These are phyloP conservation scores for Sericinus montela DNA, from an alignment of 2,888 invertebrate species.

Conservation along the genomic window DNA sequence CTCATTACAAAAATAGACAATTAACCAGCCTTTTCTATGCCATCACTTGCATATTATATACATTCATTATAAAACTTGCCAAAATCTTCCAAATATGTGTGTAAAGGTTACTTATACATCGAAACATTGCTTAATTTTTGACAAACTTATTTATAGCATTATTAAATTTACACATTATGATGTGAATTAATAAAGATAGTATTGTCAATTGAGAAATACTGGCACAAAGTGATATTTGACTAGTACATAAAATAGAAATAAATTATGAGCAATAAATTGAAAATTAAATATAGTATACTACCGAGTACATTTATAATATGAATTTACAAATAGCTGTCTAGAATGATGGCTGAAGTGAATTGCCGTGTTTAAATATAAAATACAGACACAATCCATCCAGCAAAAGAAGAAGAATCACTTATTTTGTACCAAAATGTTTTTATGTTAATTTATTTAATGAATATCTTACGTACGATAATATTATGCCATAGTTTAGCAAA, in stretches of 20 bases:
- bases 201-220: slow-evolving; percentile 8
- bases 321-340: background rate
- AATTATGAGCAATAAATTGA: slow-evolving; percentile 34
- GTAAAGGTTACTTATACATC: too few species aligned
- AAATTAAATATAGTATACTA: slow-evolving; percentile 34
- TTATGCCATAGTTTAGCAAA: slow-evolving; percentile 5
- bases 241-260: slow-evolving; percentile 53
- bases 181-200: background rate
- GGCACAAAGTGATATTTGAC: slow-evolving; percentile 55
- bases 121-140: slow-evolving; percentile 15
- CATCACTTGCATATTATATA: background rate
- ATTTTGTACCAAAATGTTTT: slow-evolving; percentile 11
- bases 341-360: background rate
- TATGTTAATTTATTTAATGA: slow-evolving; percentile 2
- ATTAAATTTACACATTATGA: slow-evolving; percentile 4
- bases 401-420: background rate
- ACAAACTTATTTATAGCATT: slow-evolving; percentile 15
- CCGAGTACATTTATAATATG: slow-evolving; percentile 4
- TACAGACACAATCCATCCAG: background rate
- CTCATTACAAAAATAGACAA: slow-evolving; percentile 67
- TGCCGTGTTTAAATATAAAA: background rate
- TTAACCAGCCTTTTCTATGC: slow-evolving; percentile 27
- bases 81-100: background rate
- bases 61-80: background rate
- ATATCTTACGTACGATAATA: slow-evolving; percentile 10